A percentile compares a stretch with the other conserved stretches of the same genome.
phyloP scores from a whole-genome alignment of 2,797 vertebrate genomes.

The Lepilemur septentrionalis region DNA sequence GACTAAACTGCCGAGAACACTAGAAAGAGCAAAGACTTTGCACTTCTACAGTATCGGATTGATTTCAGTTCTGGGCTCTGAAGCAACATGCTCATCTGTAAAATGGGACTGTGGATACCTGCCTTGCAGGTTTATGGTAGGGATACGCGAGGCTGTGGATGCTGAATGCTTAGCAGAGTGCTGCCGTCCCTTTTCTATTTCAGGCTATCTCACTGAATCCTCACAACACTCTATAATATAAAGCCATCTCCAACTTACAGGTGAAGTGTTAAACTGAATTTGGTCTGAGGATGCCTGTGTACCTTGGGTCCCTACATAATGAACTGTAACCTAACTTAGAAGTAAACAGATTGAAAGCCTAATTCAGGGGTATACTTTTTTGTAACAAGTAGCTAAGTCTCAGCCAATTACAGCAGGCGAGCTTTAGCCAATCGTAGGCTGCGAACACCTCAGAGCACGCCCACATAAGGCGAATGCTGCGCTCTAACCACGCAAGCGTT shows the following conservation, averaged over 20 bases:
- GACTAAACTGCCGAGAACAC: not conserved
- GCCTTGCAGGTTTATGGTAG: accelerated
- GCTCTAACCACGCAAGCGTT: not conserved
- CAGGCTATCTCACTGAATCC: not conserved
- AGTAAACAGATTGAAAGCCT: not conserved
- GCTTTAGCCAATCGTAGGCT: not conserved
- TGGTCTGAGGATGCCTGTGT: not conserved
- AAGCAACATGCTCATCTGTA: not conserved
- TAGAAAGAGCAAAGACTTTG: not conserved
- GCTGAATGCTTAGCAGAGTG: not conserved
- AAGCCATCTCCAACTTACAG: not conserved
- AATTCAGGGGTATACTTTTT: not conserved
- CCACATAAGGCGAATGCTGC: not conserved
- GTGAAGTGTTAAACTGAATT: not conserved
- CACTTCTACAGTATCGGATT: not conserved
- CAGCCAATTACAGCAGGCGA: not conserved
- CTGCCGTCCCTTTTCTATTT: not conserved
- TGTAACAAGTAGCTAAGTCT: not conserved
- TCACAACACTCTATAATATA: not conserved
- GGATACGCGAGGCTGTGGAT: not conserved
- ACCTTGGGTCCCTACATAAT: not conserved
- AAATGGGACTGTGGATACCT: not conserved
- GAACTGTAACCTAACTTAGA: not conserved
- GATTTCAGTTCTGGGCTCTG: not conserved
- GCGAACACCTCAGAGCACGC: not conserved